Evolutionary conservation across 2,888 invertebrate species (phyloP).

Genomic region (Lucinisca nassula): DNA sequence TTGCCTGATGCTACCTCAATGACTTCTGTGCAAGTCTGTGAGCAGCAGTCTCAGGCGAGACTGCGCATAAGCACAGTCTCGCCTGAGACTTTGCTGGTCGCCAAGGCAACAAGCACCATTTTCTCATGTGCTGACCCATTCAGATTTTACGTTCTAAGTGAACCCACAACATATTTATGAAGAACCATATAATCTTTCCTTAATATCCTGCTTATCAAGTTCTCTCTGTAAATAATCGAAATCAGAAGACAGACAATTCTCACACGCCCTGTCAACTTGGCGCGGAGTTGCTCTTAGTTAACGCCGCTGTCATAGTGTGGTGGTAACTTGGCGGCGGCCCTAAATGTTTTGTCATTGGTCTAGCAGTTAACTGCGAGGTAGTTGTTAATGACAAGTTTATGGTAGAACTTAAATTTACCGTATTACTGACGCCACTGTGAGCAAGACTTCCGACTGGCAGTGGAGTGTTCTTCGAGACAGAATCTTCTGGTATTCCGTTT

Average conservation of each 20-base stretch:
- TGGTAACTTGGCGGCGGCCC: slow-evolving; percentile 3
- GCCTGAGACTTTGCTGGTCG: too few relatives aligned
- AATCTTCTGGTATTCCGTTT: background rate
- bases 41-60: too few relatives aligned
- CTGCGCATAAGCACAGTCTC: too few relatives aligned
- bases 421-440: background rate
- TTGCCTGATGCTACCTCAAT: too few relatives aligned
- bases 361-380: background rate
- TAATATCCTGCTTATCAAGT: too few relatives aligned
- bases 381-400: background rate
- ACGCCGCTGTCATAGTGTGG: background rate
- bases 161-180: too few relatives aligned
- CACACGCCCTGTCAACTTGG: background rate
- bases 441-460: background rate
- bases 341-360: slow-evolving; percentile 3
- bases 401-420: background rate
- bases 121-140: too few relatives aligned
- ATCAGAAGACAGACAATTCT: background rate
- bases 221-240: background rate
- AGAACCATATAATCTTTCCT: too few relatives aligned
- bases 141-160: too few relatives aligned
- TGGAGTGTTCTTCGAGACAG: background rate
- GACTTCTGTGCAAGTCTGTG: too few relatives aligned
- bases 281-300: background rate
- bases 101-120: too few relatives aligned